These are phyloP conservation scores for Pristionchus pacificus DNA, from an alignment of 1,140 invertebrate genomes.

Conservation along the genomic window DNA sequence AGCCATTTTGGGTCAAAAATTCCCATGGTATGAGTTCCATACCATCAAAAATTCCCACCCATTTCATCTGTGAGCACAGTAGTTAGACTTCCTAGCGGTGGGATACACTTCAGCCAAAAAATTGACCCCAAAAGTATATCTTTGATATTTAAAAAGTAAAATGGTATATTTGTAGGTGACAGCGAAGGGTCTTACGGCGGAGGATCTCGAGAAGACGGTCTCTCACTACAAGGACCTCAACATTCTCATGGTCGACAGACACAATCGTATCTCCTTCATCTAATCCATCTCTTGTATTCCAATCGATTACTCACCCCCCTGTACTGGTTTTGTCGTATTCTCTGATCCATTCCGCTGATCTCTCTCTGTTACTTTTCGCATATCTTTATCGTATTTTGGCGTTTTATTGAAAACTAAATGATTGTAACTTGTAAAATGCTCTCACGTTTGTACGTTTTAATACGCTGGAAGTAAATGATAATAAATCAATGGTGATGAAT, in stretches of 20 bases:
- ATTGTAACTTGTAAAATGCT: not conserved
- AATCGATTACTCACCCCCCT: too few species aligned
- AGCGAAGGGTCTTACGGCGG: conserved; percentile 34
- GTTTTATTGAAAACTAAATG: too few species aligned
- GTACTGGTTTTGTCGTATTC: too few species aligned
- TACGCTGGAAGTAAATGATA: too few species aligned
- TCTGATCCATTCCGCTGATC: too few species aligned
- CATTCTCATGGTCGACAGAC: conserved; percentile 36
- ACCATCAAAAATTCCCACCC: too few species aligned
- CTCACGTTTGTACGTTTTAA: too few species aligned
- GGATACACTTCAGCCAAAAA: too few species aligned
- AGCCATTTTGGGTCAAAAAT: too few species aligned
- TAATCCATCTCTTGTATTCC: not conserved
- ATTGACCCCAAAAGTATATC: not conserved
- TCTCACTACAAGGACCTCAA: conserved; percentile 30
- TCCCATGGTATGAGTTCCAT: too few species aligned
- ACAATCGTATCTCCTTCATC: conserved; percentile 37
- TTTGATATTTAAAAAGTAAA: conserved; percentile 35
- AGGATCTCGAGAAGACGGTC: conserved; percentile 40
- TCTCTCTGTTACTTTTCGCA: not conserved
- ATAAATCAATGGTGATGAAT: too few species aligned
- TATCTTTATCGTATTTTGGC: not conserved
- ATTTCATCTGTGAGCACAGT: conserved; percentile 3
- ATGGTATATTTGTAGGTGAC: conserved; percentile 37
- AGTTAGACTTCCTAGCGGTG: conserved; percentile 5